These are phyloP conservation scores for Sminthurides aquaticus DNA, from an alignment of 2,888 invertebrate species.

Conservation along the genomic window DNA sequence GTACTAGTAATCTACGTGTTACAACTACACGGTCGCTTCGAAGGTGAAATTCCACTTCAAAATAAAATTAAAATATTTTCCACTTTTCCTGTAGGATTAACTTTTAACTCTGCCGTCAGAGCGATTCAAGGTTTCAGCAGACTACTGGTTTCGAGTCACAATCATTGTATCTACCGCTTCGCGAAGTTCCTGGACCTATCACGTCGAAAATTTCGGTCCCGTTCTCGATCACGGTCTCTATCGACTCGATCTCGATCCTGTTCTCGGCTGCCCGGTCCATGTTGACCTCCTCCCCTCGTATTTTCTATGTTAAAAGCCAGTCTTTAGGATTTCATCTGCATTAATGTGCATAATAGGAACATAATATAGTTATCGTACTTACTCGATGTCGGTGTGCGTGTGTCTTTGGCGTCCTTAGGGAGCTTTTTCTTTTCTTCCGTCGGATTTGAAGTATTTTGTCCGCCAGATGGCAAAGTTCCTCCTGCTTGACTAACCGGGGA, in stretches of 20 bases:
- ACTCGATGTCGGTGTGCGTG: slow-evolving; percentile 36
- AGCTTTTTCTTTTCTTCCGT: slow-evolving; percentile 33
- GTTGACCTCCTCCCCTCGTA: slow-evolving; percentile 28
- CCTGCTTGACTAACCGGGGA: slow-evolving; percentile 11
- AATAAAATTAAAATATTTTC: too few species aligned
- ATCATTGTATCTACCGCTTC: slow-evolving; percentile 7
- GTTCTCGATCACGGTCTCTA: slow-evolving; percentile 28
- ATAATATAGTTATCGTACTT: too few species aligned
- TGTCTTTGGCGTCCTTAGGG: slow-evolving; percentile 37
- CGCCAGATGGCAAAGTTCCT: slow-evolving; percentile 3
- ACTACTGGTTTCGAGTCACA: too few species aligned
- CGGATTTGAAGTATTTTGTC: not conserved
- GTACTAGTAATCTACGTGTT: not conserved
- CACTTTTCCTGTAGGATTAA: too few species aligned
- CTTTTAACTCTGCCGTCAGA: too few species aligned
- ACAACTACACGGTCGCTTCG: not conserved
- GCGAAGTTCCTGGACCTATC: slow-evolving; percentile 10
- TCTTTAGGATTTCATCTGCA: too few species aligned
- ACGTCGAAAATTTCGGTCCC: slow-evolving; percentile 33
- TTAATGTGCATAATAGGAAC: too few species aligned
- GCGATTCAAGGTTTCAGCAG: too few species aligned
- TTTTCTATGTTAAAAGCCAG: slow-evolving; percentile 1
- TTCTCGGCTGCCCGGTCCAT: slow-evolving; percentile 23
- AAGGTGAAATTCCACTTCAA: too few species aligned
- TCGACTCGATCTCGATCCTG: slow-evolving; percentile 29